phyloP scores from a whole-genome alignment of 2,113 vertebrate genomes.

The Nycticryphes semicollaris region DNA sequence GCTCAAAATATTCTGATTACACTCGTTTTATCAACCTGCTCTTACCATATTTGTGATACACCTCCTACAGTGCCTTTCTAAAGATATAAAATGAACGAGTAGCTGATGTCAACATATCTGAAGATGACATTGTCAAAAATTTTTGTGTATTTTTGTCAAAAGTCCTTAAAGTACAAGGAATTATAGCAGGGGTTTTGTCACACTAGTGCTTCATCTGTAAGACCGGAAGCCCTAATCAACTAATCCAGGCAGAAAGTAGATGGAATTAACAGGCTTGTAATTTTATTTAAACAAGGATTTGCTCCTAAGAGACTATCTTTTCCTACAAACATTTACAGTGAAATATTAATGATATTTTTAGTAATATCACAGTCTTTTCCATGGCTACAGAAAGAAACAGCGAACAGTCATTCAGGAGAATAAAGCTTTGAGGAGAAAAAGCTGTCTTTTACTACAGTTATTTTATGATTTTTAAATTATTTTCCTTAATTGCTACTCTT shows the following conservation, averaged over 20 bases:
- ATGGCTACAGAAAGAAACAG: not conserved
- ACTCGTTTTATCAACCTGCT: not conserved
- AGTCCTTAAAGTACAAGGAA: not conserved
- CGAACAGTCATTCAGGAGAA: not conserved
- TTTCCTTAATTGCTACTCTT: not conserved
- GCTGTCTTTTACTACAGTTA: not conserved
- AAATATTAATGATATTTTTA: slow-evolving; percentile 24
- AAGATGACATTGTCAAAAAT: not conserved
- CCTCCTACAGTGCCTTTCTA: not conserved
- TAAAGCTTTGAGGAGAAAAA: not conserved
- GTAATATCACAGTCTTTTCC: not conserved
- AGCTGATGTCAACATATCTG: not conserved
- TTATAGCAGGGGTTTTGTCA: not conserved
- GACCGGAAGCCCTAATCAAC: not conserved
- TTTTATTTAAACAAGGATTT: not conserved
- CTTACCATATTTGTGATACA: not conserved
- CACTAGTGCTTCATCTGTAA: not conserved
- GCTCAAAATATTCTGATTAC: not conserved
- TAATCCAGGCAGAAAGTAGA: not conserved
- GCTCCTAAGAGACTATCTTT: not conserved
- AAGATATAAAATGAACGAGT: not conserved
- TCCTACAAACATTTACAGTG: not conserved
- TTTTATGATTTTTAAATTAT: not conserved
- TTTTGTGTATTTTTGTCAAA: not conserved
- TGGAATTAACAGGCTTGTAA: not conserved